Conservation (phyloP, 2,888 invertebrate genomes). For the Drosophila acutilabella region DNA sequence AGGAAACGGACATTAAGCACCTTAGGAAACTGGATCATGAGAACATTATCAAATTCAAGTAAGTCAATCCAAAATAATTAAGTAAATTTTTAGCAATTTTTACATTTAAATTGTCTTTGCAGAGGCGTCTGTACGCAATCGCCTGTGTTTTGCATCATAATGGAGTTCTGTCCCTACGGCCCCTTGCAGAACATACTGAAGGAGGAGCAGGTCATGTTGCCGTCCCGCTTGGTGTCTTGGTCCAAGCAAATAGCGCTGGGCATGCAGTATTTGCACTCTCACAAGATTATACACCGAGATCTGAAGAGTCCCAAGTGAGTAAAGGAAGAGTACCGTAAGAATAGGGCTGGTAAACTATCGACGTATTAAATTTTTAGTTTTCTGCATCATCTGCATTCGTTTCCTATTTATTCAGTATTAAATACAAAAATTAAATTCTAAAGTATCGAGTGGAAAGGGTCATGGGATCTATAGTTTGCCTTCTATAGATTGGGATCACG, state of each 20-base stretch:
- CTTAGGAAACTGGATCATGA: slow-evolving; percentile 96
- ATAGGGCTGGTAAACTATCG: background rate
- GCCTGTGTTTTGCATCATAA: slow-evolving; percentile 97
- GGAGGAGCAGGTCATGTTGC: slow-evolving; percentile 93
- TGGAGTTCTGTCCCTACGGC: slow-evolving; percentile 99
- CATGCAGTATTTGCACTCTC: slow-evolving; percentile 97
- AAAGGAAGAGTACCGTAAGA: background rate
- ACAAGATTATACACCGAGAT: slow-evolving; percentile 99
- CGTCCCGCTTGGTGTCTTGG: slow-evolving; percentile 95
- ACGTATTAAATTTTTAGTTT: too few species aligned
- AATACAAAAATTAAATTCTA: too few species aligned
- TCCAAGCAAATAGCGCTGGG: slow-evolving; percentile 97
- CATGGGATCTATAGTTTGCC: too few species aligned
- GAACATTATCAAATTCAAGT: slow-evolving; percentile 93
- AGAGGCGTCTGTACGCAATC: slow-evolving; percentile 97
- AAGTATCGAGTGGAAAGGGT: too few species aligned
- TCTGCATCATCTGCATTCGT: too few species aligned
- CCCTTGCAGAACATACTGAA: slow-evolving; percentile 96
- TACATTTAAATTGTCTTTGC: slow-evolving; percentile 63
- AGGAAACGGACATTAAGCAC: slow-evolving; percentile 97
- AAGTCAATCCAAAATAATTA: slow-evolving; percentile 55
- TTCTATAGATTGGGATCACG: too few species aligned
- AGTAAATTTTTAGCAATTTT: background rate
- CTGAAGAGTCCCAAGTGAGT: slow-evolving; percentile 99
- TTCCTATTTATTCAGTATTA: too few species aligned